Evolutionary conservation across 2,113 vertebrate genomes (phyloP), one percentile per base, ranked within the genome.

Genomic region (Tautogolabrus adspersus): DNA sequence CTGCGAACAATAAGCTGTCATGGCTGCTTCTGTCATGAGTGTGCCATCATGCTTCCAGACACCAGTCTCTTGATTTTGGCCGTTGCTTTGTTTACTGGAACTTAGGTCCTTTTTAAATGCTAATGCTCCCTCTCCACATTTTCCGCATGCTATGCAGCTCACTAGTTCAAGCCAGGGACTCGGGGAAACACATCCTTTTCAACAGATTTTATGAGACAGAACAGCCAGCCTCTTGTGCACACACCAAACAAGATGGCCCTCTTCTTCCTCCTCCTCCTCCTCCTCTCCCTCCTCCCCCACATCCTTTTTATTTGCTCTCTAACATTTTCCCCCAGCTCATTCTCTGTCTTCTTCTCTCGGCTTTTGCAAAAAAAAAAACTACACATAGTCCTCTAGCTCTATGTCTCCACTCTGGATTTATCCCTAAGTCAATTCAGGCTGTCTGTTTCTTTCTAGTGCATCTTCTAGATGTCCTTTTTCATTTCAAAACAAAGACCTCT

Each of bases 311-410:
- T 74, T 75, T 85, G 78, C 75, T 83, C 70, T 75, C 78, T 73
- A 59, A 65, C 37, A 94, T 94, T 93, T 95, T 94, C 92, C 94
- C 73, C 60, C 60, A 87, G 94, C 94, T 66, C 77, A 89, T 88
- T 90, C 93, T 70, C 79, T 63, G 62, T 85, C 79, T 82, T 76
- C 37, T 64, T 90, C 59, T 75, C 52, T 84, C 40, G 77, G 77
- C 73, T 77, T 78, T 79, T 71, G 23, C 66, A 69, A 78, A 85
- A 49, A 52, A 88, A 71, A 49, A 52, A 87, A 68, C 15, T n/a
- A 49, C 60, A 68, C 22, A 51, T 63, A 23, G 5, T 72, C 44
- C 34, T 78, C 54, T 68, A 72, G 21, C 47, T 65, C 72, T 71
- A 72, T 69, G 52, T 64, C 30, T 67, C 73, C 49, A n/a, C 60